phyloP scores from a whole-genome alignment of 2,797 vertebrate genomes.

The Manis pentadactyla region DNA sequence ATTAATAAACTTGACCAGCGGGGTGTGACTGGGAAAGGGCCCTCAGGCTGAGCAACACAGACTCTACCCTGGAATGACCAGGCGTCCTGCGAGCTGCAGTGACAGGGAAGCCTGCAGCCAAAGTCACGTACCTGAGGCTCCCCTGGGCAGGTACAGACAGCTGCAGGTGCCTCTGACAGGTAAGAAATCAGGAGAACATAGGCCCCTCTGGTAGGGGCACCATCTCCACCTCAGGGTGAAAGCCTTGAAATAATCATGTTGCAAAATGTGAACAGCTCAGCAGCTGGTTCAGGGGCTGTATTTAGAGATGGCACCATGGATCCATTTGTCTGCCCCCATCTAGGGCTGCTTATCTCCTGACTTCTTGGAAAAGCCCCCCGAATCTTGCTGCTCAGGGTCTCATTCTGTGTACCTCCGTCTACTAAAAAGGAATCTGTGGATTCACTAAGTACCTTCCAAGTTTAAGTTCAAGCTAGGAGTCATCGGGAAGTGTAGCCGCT shows the following conservation, averaged over 20 bases:
- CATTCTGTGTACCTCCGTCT: too few species aligned
- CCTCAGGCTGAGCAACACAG: background rate
- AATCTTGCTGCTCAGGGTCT: background rate
- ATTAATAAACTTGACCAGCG: rapidly evolving
- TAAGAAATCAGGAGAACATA: background rate
- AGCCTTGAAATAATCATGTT: background rate
- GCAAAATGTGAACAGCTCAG: background rate
- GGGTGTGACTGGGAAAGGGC: too few species aligned
- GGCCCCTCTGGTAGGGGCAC: background rate
- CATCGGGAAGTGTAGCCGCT: rapidly evolving
- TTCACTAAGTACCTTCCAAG: background rate
- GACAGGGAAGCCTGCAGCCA: background rate
- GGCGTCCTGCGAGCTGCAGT: background rate
- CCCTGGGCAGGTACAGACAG: background rate
- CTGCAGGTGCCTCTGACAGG: background rate
- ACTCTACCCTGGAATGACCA: background rate
- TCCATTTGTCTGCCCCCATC: too few species aligned
- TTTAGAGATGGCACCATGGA: background rate
- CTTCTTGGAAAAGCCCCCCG: background rate
- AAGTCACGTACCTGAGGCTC: too few species aligned
- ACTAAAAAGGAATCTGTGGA: background rate
- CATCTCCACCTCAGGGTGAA: background rate
- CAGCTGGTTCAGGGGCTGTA: rapidly evolving
- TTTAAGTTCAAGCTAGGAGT: background rate
- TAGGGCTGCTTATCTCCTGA: background rate